A percentile compares a stretch with the other conserved stretches of the same genome.
These are phyloP conservation scores for Anguilla japonica DNA, from an alignment of 2,113 vertebrate species.

Conservation along the genomic window DNA sequence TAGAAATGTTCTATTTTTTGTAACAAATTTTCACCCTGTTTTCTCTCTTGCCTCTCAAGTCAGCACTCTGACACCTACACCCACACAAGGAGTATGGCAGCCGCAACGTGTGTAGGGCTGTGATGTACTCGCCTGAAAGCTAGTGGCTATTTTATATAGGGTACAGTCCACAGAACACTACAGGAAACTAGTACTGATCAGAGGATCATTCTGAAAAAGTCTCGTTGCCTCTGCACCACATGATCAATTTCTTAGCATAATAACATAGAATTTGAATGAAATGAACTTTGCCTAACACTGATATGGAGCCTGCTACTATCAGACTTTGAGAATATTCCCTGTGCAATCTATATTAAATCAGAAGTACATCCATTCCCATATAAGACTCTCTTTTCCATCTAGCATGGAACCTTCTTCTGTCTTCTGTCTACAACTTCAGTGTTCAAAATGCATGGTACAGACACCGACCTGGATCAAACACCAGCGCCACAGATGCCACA, in stretches of 20 bases:
- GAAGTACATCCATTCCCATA: background rate
- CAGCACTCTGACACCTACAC: background rate
- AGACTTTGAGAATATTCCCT: background rate
- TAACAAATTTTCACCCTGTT: background rate
- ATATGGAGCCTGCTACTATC: background rate
- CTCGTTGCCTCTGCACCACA: background rate
- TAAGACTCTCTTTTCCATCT: background rate
- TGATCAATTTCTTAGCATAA: background rate
- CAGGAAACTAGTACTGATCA: background rate
- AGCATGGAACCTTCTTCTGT: background rate
- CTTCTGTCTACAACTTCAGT: background rate
- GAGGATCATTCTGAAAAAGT: background rate
- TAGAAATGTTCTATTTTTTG: background rate
- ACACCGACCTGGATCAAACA: background rate
- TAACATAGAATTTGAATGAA: background rate
- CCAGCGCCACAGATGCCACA: background rate
- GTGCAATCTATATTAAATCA: background rate
- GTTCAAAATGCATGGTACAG: background rate
- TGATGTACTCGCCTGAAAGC: background rate
- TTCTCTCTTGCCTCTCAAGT: background rate
- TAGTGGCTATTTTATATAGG: background rate
- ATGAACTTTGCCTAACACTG: background rate
- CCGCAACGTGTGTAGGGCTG: background rate
- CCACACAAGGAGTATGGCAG: background rate
- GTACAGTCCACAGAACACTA: background rate